Base-by-base conservation (phyloP, 1,140 invertebrate genomes). In the Atta cephalotes region DNA sequence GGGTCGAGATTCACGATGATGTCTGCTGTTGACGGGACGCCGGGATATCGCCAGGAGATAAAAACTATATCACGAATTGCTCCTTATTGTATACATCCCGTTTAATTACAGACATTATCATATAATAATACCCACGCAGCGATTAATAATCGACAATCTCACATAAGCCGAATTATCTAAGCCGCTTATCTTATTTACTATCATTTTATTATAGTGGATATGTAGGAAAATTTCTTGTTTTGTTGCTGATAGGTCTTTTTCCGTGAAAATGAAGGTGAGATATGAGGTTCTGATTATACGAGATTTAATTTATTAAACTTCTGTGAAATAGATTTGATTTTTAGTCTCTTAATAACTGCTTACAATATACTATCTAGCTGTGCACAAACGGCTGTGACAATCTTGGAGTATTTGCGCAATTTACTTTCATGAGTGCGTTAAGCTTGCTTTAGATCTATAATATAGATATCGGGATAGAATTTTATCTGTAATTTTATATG, bases 281-380 rank as follows among this genome's bases (percentile, higher is more conserved):
- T 25, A n/a, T 16, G 7, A 16, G 31, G 0, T 56, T 28, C n/a
- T 35, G 9, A 65, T 65, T 35, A 18, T 31, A 65, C 28, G 6
- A 18, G 5, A 35, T n/a, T 2, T 76, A n/a, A 76, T 62, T 60
- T 76, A 76, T 58, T 39, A 25, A 60, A 39, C 31, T 10, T 18
- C 12, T 76, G n/a, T 70, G 21, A 49, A 70, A 9, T 25, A 60
- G 12, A 5, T 25, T 10, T 56, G n/a, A 56, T n/a, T 31, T 58
- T 58, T 74, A 60, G 21, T 74, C 53, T 3, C 6, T 74, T 35
- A 60, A 72, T 72, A 53, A 72, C 18, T 53, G 51, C 28, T 49
- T n/a, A 45, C 18, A 70, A 49, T 70, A 21, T 6, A 2, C 16
- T 65, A 6, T 65, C 28, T n/a, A 35, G 10, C 31, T 31, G 31